Conservation (phyloP, 2,113 vertebrate species). For the Hydrochoerus hydrochaeris region DNA sequence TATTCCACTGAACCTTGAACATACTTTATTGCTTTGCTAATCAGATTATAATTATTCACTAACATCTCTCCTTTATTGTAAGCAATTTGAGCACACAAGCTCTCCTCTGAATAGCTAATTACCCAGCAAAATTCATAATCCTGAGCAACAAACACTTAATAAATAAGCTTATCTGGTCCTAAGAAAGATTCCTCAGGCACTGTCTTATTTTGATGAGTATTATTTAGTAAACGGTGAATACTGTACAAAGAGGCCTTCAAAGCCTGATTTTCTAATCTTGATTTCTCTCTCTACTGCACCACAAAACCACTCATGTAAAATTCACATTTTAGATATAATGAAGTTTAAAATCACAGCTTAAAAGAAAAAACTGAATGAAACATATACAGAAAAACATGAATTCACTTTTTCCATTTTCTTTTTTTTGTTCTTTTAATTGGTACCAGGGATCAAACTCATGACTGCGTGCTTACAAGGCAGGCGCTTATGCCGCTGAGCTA, state of each 20-base stretch:
- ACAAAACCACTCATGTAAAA: slow-evolving; percentile 22
- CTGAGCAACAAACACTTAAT: slow-evolving; percentile 8
- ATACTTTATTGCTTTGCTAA: not conserved
- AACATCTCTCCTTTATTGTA: not conserved
- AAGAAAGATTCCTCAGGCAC: not conserved
- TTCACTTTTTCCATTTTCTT: slow-evolving; percentile 23
- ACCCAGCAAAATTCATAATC: slow-evolving; percentile 4
- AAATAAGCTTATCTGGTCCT: slow-evolving; percentile 9
- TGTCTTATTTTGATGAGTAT: slow-evolving; percentile 29
- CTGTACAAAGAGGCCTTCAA: not conserved
- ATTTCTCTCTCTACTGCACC: not conserved
- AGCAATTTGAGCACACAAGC: not conserved
- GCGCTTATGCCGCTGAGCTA: too few species aligned
- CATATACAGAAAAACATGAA: not conserved
- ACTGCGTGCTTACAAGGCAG: too few species aligned
- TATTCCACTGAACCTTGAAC: slow-evolving; percentile 6
- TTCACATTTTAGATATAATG: not conserved
- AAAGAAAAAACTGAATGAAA: slow-evolving; percentile 21
- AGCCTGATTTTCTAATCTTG: not conserved
- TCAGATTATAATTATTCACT: slow-evolving; percentile 52
- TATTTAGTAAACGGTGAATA: slow-evolving; percentile 19
- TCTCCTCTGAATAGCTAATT: not conserved
- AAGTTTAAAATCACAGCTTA: slow-evolving; percentile 36
- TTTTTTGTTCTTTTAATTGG: too few species aligned
- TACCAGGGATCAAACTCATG: too few species aligned